phyloP scores from a whole-genome alignment of 2,797 vertebrate species.

The Peromyscus eremicus region DNA sequence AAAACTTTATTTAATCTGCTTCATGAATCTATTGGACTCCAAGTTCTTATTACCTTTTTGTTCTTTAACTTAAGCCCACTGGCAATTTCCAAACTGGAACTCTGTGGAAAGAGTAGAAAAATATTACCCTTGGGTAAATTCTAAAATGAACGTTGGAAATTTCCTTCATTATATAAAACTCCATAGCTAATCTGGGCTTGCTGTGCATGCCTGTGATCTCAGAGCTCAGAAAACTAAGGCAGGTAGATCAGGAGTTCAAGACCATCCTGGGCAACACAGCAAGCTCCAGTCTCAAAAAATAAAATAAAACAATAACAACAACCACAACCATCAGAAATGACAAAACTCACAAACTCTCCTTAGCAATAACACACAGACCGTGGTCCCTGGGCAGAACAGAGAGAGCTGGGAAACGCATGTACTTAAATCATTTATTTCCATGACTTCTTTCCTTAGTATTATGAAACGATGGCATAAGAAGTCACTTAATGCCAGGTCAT shows the following conservation, averaged over 20 bases:
- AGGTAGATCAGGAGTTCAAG: not conserved
- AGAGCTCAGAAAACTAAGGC: not conserved
- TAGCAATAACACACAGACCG: not conserved
- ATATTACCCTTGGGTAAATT: not conserved
- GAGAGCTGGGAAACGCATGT: not conserved
- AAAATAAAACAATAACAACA: not conserved
- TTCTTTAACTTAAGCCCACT: not conserved
- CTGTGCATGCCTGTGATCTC: not conserved
- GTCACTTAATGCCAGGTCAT: conserved; percentile 40
- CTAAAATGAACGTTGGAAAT: conserved; percentile 27
- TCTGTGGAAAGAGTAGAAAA: not conserved
- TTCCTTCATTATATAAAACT: conserved; percentile 22
- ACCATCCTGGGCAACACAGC: too few relatives aligned
- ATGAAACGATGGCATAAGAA: conserved; percentile 48
- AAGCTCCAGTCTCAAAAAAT: not conserved
- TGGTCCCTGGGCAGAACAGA: not conserved
- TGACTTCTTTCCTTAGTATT: conserved; percentile 41
- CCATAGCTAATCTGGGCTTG: not conserved
- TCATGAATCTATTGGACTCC: conserved; percentile 1
- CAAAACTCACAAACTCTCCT: not conserved
- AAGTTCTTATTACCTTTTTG: not conserved
- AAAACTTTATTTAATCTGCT: conserved; percentile 27
- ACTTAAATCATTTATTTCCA: conserved; percentile 19
- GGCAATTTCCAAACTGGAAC: not conserved
- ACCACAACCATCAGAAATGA: not conserved